These are phyloP conservation scores for Meriones unguiculatus DNA, from an alignment of 2,113 vertebrate species.

Conservation along the genomic window DNA sequence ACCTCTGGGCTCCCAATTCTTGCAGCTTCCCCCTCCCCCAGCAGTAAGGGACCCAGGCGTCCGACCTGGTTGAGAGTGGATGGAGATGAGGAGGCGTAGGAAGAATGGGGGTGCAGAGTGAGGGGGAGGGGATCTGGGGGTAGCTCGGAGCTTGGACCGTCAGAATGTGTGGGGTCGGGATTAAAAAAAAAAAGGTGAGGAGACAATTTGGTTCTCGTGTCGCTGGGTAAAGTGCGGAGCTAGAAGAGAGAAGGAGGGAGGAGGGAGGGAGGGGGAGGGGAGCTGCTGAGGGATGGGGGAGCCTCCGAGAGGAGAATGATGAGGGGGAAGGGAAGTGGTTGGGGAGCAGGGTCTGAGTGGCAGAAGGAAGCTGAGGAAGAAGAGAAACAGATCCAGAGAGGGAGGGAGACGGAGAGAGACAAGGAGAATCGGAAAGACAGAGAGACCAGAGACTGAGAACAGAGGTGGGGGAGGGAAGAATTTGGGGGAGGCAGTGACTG, in stretches of 20 bases:
- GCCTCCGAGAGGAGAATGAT: conserved; percentile 58
- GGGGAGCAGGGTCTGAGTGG: conserved; percentile 53
- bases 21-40: conserved; percentile 66
- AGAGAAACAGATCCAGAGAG: conserved; percentile 33
- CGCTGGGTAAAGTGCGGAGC: conserved; percentile 80
- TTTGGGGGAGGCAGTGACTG: conserved; percentile 70
- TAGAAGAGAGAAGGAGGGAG: conserved; percentile 64
- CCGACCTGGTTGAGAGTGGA: conserved; percentile 65
- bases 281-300: conserved; percentile 49
- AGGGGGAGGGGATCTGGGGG: conserved; percentile 11
- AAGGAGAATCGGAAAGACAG: neutral
- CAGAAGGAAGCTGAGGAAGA: conserved; percentile 51
- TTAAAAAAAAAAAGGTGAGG: conserved; percentile 60
- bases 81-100: conserved; percentile 32
- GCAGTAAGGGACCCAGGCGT: conserved; percentile 76
- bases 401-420: neutral
- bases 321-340: conserved; percentile 32
- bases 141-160: conserved; percentile 25
- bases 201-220: conserved; percentile 79
- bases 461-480: conserved; percentile 63
- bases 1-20: conserved; percentile 52
- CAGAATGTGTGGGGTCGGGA: conserved; percentile 51
- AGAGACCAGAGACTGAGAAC: conserved; percentile 50
- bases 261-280: conserved; percentile 65
- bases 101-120: conserved; percentile 41